Conservation (phyloP, 2,888 invertebrate genomes). For the Dicyrtomina minuta region DNA sequence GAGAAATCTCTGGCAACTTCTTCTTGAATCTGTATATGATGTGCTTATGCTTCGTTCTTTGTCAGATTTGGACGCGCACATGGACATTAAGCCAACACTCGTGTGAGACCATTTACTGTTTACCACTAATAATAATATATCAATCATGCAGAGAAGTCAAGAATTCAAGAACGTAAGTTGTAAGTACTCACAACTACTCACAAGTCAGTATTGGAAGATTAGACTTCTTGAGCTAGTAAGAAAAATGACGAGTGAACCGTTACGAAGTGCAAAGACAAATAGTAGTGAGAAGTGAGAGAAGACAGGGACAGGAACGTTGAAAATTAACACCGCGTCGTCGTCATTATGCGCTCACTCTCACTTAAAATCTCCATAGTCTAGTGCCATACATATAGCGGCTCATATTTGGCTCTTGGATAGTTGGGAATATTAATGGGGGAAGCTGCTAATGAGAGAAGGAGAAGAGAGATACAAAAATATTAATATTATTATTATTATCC, state of each 20-base stretch:
- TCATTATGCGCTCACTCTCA: constrained; percentile 28
- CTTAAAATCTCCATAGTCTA: neutral
- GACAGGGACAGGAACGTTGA: neutral
- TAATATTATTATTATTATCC: too few species aligned
- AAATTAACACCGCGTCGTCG: neutral
- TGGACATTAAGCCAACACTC: too few species aligned
- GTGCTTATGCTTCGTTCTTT: neutral
- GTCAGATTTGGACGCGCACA: neutral
- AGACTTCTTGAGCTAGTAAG: too few species aligned
- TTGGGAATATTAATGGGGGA: neutral
- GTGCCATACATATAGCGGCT: neutral
- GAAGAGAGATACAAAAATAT: neutral
- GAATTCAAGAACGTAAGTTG: neutral
- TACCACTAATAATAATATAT: too few species aligned
- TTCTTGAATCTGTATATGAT: neutral
- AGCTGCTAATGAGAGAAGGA: constrained; percentile 10
- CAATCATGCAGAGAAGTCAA: too few species aligned
- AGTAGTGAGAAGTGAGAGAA: too few species aligned
- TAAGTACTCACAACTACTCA: neutral
- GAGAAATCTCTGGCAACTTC: constrained; percentile 1
- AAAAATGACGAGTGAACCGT: constrained; percentile 9
- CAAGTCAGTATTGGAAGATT: too few species aligned
- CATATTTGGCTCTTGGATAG: neutral
- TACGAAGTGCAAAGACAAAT: neutral
- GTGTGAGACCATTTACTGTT: too few species aligned